These are phyloP conservation scores for Lineus longissimus DNA, from an alignment of 1,140 invertebrate genomes.

Conservation along the genomic window DNA sequence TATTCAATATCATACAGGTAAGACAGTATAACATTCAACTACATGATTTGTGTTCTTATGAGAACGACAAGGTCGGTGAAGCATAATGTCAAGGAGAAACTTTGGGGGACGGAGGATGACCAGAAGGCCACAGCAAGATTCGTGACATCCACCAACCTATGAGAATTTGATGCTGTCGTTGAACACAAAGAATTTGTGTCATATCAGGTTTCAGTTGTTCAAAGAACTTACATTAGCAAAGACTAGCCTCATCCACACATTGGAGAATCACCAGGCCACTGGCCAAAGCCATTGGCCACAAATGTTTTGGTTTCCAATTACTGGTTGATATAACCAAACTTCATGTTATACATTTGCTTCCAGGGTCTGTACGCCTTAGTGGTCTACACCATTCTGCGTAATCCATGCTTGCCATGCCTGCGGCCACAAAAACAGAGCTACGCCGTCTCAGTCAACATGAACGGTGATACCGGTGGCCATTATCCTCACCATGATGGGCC, in stretches of 20 bases:
- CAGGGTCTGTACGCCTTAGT: conserved; percentile 43
- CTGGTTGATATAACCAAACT: too few relatives aligned
- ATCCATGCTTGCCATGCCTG: conserved; percentile 34
- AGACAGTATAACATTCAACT: conserved; percentile 2
- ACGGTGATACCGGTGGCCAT: neutral
- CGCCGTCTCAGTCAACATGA: conserved; percentile 17
- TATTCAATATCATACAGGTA: conserved; percentile 41
- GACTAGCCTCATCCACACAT: too few relatives aligned
- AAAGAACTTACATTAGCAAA: too few relatives aligned
- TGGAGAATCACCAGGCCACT: too few relatives aligned
- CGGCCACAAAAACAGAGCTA: conserved; percentile 25
- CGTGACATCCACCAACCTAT: too few relatives aligned
- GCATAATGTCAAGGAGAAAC: neutral
- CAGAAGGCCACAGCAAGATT: too few relatives aligned
- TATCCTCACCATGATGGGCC: neutral
- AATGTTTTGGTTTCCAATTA: too few relatives aligned
- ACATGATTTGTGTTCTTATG: neutral
- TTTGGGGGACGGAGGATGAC: neutral
- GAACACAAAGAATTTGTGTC: too few relatives aligned
- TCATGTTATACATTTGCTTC: conserved; percentile 1
- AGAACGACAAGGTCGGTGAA: neutral
- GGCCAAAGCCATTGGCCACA: too few relatives aligned
- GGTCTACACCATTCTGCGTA: conserved; percentile 38
- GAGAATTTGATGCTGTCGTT: too few relatives aligned
- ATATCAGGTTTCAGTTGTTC: too few relatives aligned